Conservation (phyloP, 2,113 vertebrate species). For the Delphinus delphis region DNA sequence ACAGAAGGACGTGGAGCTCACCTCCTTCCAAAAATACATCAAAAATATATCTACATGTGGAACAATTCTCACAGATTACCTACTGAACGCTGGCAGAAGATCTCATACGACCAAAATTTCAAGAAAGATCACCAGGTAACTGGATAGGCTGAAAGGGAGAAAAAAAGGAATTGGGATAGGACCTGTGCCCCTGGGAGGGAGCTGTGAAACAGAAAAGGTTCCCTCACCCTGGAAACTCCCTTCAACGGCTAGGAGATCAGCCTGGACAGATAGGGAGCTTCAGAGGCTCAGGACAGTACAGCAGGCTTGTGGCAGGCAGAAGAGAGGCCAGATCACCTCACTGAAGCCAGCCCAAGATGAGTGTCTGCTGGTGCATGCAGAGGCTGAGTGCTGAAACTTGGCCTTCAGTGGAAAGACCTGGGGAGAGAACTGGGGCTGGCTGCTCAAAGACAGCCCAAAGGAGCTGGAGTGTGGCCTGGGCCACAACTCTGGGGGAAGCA, state of each 20-base stretch:
- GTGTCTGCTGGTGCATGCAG: neutral
- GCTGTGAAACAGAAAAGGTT: neutral
- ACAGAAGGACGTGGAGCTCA: neutral
- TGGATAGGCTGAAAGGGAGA: neutral
- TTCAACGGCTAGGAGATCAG: neutral
- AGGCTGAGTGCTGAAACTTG: neutral
- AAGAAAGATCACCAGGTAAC: neutral
- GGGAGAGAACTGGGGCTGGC: neutral
- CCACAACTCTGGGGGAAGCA: neutral
- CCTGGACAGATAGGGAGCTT: neutral
- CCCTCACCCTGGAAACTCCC: neutral
- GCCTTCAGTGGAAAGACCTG: neutral
- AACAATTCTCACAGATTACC: neutral
- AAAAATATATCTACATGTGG: neutral
- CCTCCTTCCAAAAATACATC: neutral
- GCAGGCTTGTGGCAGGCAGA: neutral
- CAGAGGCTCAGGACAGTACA: neutral
- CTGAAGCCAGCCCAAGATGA: neutral
- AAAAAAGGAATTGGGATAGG: neutral
- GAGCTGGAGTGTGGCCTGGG: neutral
- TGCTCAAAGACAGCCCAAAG: neutral
- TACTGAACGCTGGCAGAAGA: neutral
- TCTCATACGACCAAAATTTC: neutral
- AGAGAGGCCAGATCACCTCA: neutral
- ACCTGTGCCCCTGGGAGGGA: neutral